Percentiles rank a stretch among this genome's conserved stretches.
Evolutionary conservation across 2,888 invertebrate species (phyloP).

Genomic region (Tinea trinotella): DNA sequence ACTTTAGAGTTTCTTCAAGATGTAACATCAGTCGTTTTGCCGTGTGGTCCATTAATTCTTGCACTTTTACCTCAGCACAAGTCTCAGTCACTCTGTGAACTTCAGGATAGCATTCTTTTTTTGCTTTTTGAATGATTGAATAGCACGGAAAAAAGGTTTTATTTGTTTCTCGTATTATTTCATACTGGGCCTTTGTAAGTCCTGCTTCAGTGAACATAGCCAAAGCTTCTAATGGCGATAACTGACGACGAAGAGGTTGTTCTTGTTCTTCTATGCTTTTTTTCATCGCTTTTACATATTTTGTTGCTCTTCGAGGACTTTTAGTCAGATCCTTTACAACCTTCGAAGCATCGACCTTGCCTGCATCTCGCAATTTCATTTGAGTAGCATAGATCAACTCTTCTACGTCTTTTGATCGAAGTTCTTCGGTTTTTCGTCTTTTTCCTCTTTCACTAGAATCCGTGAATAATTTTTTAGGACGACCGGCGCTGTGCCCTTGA

Average conservation of each 20-base stretch:
- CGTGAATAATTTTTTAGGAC: constrained; percentile 23
- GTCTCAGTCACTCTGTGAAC: constrained; percentile 17
- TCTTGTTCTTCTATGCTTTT: neutral
- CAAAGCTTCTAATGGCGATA: constrained; percentile 22
- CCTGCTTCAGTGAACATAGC: constrained; percentile 25
- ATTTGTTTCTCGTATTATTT: constrained; percentile 21
- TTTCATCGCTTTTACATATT: constrained; percentile 21
- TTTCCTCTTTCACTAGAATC: constrained; percentile 22
- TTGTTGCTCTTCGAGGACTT: constrained; percentile 21
- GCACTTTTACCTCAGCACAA: constrained; percentile 18
- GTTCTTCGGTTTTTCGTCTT: constrained; percentile 23
- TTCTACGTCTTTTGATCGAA: constrained; percentile 19
- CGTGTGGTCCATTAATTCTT: constrained; percentile 20
- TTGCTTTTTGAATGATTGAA: constrained; percentile 20
- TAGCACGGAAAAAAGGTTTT: constrained; percentile 22
- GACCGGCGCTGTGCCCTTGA: neutral
- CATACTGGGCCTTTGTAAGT: constrained; percentile 22
- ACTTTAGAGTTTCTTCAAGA: neutral
- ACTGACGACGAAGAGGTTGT: neutral
- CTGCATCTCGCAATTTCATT: constrained; percentile 23
- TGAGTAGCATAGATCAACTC: constrained; percentile 23
- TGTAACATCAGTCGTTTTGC: neutral
- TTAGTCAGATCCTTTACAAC: constrained; percentile 17
- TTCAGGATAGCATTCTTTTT: constrained; percentile 20
- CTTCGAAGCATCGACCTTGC: constrained; percentile 20